These are phyloP conservation scores for Tortrix viridana DNA, from an alignment of 2,888 invertebrate species.

Conservation along the genomic window DNA sequence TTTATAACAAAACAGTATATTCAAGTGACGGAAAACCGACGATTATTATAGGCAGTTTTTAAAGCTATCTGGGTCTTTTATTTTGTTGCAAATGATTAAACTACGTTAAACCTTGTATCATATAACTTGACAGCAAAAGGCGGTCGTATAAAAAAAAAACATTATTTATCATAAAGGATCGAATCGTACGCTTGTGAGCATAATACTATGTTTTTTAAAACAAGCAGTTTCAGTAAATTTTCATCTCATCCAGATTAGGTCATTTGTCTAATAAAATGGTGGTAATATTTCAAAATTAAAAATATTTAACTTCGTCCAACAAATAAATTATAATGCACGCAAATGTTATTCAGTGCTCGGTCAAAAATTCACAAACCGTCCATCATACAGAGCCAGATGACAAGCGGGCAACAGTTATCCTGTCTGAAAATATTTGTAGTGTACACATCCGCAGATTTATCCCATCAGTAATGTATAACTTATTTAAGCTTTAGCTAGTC, in stretches of 20 bases:
- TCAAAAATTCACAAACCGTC: background rate
- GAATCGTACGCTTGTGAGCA: no score
- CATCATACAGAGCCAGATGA: constrained; percentile 1
- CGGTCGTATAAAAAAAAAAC: background rate
- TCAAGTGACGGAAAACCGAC: constrained; percentile 3
- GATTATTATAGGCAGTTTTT: constrained; percentile 1
- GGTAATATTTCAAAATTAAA: no score
- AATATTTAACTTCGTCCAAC: no score
- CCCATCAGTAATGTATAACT: constrained; percentile 3
- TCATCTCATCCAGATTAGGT: no score
- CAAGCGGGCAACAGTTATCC: background rate
- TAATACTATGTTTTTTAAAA: no score
- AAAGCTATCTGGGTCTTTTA: no score
- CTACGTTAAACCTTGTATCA: no score
- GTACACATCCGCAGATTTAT: constrained; percentile 5
- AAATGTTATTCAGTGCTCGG: background rate
- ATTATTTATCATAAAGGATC: no score
- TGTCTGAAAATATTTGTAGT: constrained; percentile 7
- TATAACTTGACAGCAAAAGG: no score
- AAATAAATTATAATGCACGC: background rate
- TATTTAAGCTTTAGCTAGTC: background rate
- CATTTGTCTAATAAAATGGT: no score
- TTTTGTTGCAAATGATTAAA: no score
- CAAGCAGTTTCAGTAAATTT: no score
- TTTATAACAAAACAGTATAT: constrained; percentile 20